phyloP scores from a whole-genome alignment of 2,888 invertebrate genomes.

The Sicus ferrugineus region DNA sequence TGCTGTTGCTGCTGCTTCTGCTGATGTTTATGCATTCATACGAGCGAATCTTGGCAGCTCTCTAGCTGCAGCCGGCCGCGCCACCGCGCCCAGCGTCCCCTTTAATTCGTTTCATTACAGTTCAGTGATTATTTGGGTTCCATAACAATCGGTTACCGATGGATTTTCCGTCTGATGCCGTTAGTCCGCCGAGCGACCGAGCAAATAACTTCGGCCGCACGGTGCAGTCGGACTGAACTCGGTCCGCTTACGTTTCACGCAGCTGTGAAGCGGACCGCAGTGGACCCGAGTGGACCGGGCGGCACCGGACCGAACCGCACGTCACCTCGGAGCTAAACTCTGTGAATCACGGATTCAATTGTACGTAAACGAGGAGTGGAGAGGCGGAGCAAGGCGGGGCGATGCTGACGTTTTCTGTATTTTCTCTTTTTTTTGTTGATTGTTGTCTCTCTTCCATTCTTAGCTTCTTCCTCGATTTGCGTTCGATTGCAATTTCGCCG shows the following conservation, averaged over 20 bases:
- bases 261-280: too few relatives aligned
- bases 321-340: conserved; percentile 2
- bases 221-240: neutral
- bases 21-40: conserved; percentile 9
- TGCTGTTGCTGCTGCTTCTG: neutral
- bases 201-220: neutral
- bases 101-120: conserved; percentile 61
- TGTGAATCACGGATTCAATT: conserved; percentile 46
- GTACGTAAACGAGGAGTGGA: conserved; percentile 46
- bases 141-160: conserved; percentile 59
- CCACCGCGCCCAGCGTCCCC: conserved; percentile 50
- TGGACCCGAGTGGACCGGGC: too few relatives aligned
- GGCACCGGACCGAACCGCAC: neutral
- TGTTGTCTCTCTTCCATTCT: neutral
- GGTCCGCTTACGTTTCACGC: neutral
- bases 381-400: neutral
- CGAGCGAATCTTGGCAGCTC: neutral
- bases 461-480: neutral
- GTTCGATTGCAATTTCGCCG: conserved; percentile 24
- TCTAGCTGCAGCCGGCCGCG: conserved; percentile 29
- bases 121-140: conserved; percentile 61
- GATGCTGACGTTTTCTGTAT: neutral
- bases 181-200: conserved; percentile 31
- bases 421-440: neutral
- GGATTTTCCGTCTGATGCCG: conserved; percentile 55